phyloP scores from a whole-genome alignment of 2,113 vertebrate genomes.

The Argyrosomus japonicus region DNA sequence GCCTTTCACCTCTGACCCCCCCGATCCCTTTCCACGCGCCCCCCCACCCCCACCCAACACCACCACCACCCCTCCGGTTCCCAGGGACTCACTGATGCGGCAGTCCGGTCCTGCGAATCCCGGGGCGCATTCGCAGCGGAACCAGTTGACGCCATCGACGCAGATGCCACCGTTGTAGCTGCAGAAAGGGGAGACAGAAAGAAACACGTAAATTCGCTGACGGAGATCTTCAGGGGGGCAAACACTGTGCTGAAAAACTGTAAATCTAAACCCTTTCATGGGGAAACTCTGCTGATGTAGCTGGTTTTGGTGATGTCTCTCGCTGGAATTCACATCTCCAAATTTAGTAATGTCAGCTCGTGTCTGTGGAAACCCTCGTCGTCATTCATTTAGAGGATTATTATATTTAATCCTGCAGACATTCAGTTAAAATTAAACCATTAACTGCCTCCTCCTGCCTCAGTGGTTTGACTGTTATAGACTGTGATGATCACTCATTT shows the following conservation, averaged over 20 bases:
- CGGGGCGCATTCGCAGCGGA: constrained; percentile 93
- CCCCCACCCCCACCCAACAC: background rate
- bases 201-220: background rate
- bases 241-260: too few species aligned
- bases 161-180: constrained; percentile 97
- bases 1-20: constrained; percentile 63
- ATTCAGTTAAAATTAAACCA: background rate
- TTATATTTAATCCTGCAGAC: background rate
- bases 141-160: constrained; percentile 96
- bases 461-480: background rate
- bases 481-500: too few species aligned
- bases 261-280: background rate
- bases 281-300: background rate
- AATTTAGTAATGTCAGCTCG: background rate
- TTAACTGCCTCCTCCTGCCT: background rate
- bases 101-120: constrained; percentile 97
- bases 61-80: constrained; percentile 22
- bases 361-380: background rate
- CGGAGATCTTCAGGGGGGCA: too few species aligned
- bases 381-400: background rate
- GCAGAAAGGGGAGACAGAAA: constrained; percentile 43
- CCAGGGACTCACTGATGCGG: constrained; percentile 93
- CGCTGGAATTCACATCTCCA: background rate
- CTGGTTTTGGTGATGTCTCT: background rate
- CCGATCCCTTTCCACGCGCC: constrained; percentile 40